These are phyloP conservation scores for Pionites leucogaster DNA, from an alignment of 2,113 vertebrate genomes.

Conservation along the genomic window DNA sequence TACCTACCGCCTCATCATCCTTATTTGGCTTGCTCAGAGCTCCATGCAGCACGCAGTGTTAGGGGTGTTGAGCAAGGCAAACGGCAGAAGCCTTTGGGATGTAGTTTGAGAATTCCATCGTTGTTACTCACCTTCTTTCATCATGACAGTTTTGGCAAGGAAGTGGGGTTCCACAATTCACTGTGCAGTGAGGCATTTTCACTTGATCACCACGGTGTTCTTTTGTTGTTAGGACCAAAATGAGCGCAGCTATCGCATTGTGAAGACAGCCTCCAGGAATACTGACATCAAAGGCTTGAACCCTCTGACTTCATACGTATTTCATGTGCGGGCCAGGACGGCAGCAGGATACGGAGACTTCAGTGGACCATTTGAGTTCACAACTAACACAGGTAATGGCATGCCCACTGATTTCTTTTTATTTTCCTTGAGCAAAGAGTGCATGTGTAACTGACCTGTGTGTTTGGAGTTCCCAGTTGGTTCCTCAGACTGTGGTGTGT, in stretches of 20 bases:
- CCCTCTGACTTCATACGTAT: slow-evolving; percentile 94
- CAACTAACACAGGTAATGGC: slow-evolving; percentile 91
- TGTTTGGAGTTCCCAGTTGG: fast-evolving
- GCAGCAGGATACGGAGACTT: slow-evolving; percentile 96
- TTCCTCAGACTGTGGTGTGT: neutral
- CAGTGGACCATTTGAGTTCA: slow-evolving; percentile 94
- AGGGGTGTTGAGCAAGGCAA: neutral
- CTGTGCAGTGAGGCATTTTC: neutral
- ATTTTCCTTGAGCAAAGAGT: neutral
- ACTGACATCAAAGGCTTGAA: slow-evolving; percentile 94
- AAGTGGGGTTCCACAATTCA: neutral
- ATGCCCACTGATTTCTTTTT: neutral
- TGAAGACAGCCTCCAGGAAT: slow-evolving; percentile 88
- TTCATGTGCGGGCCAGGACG: slow-evolving; percentile 94
- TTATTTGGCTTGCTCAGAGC: slow-evolving; percentile 9
- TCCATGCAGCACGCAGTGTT: neutral
- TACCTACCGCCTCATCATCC: neutral
- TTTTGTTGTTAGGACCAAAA: slow-evolving; percentile 87
- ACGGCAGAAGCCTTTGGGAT: neutral
- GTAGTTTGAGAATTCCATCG: neutral
- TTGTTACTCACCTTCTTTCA: neutral
- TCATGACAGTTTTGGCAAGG: neutral
- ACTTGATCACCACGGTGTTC: neutral
- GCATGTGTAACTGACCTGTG: neutral
- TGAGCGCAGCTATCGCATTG: slow-evolving; percentile 94